Percentiles rank a stretch among this genome's conserved stretches.
Conservation (phyloP, 1,140 invertebrate species). For the Rhynchophorus ferrugineus region DNA sequence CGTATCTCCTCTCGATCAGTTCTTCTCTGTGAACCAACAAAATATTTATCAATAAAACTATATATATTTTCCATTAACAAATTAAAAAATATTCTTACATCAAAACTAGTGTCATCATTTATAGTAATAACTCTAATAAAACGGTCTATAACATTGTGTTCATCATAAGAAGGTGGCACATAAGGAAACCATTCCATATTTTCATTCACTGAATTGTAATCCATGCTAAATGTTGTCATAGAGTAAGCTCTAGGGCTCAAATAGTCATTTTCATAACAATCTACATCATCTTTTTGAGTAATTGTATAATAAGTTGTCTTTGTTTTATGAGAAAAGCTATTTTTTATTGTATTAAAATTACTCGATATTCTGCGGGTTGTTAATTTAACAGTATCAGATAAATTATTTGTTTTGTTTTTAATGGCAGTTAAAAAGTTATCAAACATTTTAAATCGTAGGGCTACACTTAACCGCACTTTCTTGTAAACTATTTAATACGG, state of each 20-base stretch:
- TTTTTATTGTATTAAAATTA: slow-evolving; percentile 37
- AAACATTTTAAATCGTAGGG: slow-evolving; percentile 42
- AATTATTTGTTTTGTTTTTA: slow-evolving; percentile 44
- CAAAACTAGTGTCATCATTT: slow-evolving; percentile 40
- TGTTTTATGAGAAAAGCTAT: slow-evolving; percentile 34
- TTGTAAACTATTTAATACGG: background rate
- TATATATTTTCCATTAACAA: slow-evolving; percentile 8
- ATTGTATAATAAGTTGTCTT: slow-evolving; percentile 37
- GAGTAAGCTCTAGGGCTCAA: slow-evolving; percentile 37
- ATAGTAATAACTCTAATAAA: slow-evolving; percentile 57
- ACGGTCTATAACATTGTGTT: slow-evolving; percentile 55
- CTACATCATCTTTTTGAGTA: slow-evolving; percentile 30
- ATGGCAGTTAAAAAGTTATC: slow-evolving; percentile 43
- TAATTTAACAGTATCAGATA: slow-evolving; percentile 41
- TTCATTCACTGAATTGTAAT: slow-evolving; percentile 42
- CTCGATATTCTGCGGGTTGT: slow-evolving; percentile 36
- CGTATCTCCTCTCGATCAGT: slow-evolving; percentile 91
- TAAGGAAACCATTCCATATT: slow-evolving; percentile 42
- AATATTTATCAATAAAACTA: slow-evolving; percentile 16
- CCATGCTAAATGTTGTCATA: slow-evolving; percentile 35
- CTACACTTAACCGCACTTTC: slow-evolving; percentile 12
- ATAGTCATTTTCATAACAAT: slow-evolving; percentile 37
- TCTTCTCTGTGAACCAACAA: slow-evolving; percentile 57
- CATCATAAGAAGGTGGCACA: slow-evolving; percentile 39
- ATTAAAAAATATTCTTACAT: slow-evolving; percentile 35